Evolutionary conservation across 2,113 vertebrate species (phyloP).

Genomic region (Carassius gibelio): DNA sequence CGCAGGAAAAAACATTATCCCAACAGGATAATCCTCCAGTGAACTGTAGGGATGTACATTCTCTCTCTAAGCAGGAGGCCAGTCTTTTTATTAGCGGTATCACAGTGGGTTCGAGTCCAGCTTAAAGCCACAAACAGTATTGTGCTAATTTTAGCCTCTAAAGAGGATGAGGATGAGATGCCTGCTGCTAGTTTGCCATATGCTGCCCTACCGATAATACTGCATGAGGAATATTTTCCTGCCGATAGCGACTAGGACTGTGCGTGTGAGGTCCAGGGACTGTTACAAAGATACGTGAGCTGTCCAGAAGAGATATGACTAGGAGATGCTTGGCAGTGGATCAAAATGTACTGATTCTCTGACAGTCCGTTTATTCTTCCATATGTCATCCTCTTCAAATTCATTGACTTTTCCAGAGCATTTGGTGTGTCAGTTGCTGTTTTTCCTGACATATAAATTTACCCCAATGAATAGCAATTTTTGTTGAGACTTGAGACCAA

Average conservation of each 20-base stretch:
- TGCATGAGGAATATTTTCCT: slow-evolving; percentile 85
- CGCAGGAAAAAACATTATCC: slow-evolving; percentile 28
- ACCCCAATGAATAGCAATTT: slow-evolving; percentile 80
- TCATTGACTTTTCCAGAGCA: slow-evolving; percentile 41
- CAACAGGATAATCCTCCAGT: slow-evolving; percentile 43
- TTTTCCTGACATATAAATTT: slow-evolving; percentile 72
- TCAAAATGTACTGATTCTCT: not conserved
- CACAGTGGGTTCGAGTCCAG: slow-evolving; percentile 78
- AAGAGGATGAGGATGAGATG: slow-evolving; percentile 99
- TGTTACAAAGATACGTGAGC: slow-evolving; percentile 16
- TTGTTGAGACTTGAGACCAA: slow-evolving; percentile 73
- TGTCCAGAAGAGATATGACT: slow-evolving; percentile 27
- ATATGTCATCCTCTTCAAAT: slow-evolving; percentile 7
- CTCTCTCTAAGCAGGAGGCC: slow-evolving; percentile 38
- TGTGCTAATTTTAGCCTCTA: slow-evolving; percentile 98
- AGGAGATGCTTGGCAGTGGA: not conserved
- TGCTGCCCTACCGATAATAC: slow-evolving; percentile 90
- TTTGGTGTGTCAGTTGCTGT: slow-evolving; percentile 75
- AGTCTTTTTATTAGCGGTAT: slow-evolving; percentile 75
- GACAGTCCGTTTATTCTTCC: not conserved
- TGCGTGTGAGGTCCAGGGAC: slow-evolving; percentile 29
- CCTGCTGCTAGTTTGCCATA: slow-evolving; percentile 92
- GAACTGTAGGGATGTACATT: slow-evolving; percentile 46
- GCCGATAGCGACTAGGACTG: slow-evolving; percentile 72
- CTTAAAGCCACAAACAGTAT: slow-evolving; percentile 82